Conservation (phyloP, 2,113 vertebrate species). For the Platichthys stellatus region DNA sequence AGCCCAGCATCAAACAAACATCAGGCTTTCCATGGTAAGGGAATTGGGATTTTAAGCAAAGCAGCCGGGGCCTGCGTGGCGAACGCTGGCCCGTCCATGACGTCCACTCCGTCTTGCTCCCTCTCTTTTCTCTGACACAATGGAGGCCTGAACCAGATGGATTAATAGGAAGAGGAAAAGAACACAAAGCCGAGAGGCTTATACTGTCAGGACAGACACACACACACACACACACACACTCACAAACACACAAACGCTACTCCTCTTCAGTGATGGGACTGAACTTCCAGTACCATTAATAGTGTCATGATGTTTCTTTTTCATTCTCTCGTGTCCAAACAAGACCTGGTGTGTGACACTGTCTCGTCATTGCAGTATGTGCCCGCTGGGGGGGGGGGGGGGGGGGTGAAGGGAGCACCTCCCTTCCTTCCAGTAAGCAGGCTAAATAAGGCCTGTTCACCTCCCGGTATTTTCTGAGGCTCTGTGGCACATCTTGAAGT, state of each 20-base stretch:
- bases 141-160: slow-evolving; percentile 55
- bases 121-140: slow-evolving; percentile 39
- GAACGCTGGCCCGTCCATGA: slow-evolving; percentile 65
- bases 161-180: slow-evolving; percentile 61
- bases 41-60: slow-evolving; percentile 31
- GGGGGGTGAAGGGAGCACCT: neutral
- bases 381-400: too few species aligned
- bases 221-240: neutral
- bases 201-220: slow-evolving; percentile 30
- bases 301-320: slow-evolving; percentile 20
- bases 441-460: slow-evolving; percentile 65
- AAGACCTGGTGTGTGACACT: slow-evolving; percentile 3
- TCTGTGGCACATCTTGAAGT: slow-evolving; percentile 58
- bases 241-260: neutral
- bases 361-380: slow-evolving; percentile 17
- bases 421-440: neutral
- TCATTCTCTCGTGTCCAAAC: too few species aligned
- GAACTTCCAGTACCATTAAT: slow-evolving; percentile 70
- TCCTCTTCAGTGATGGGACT: slow-evolving; percentile 31
- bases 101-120: slow-evolving; percentile 23
- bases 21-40: neutral
- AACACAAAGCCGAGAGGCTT: slow-evolving; percentile 62
- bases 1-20: slow-evolving; percentile 14
- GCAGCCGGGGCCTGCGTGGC: slow-evolving; percentile 9
- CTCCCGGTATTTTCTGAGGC: slow-evolving; percentile 63